Percentiles rank a stretch among this genome's conserved stretches.
Evolutionary conservation across 2,113 vertebrate genomes (phyloP).

Genomic region (Setophaga petechia): DNA sequence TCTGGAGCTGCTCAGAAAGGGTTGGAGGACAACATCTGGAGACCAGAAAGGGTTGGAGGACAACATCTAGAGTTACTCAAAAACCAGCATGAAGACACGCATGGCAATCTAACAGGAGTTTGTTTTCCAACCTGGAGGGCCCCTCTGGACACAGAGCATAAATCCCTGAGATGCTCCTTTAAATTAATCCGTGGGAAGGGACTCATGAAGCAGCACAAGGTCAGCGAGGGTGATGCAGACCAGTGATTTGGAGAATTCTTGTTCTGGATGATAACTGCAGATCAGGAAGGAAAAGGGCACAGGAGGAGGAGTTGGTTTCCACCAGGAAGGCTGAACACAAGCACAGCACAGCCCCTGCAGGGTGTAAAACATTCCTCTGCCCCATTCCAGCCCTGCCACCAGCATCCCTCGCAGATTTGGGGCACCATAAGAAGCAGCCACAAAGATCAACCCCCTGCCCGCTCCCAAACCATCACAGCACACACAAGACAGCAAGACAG

Average conservation of each 20-base stretch:
- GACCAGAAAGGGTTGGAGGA: not conserved
- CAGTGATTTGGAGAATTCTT: constrained; percentile 28
- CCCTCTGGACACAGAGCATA: not conserved
- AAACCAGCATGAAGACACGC: not conserved
- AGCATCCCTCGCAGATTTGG: fast-evolving
- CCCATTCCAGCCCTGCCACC: not conserved
- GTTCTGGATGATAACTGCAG: not conserved
- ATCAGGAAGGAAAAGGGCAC: not conserved
- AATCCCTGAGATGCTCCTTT: not conserved
- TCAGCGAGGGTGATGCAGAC: not conserved
- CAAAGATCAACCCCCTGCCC: fast-evolving
- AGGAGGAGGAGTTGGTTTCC: not conserved
- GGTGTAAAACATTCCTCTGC: fast-evolving
- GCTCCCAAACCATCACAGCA: not conserved
- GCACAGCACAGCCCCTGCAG: not conserved
- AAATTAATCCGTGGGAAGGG: constrained; percentile 29
- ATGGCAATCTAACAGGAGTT: not conserved
- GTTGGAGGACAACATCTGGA: not conserved
- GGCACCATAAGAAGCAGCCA: not conserved
- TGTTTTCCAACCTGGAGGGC: not conserved
- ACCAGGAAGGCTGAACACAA: fast-evolving
- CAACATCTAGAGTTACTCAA: not conserved
- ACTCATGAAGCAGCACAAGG: not conserved
- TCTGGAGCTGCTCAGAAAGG: fast-evolving
- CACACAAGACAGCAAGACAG: not conserved